Evolutionary conservation across 2,888 invertebrate species (phyloP).

Genomic region (Bugulina stolonifera): DNA sequence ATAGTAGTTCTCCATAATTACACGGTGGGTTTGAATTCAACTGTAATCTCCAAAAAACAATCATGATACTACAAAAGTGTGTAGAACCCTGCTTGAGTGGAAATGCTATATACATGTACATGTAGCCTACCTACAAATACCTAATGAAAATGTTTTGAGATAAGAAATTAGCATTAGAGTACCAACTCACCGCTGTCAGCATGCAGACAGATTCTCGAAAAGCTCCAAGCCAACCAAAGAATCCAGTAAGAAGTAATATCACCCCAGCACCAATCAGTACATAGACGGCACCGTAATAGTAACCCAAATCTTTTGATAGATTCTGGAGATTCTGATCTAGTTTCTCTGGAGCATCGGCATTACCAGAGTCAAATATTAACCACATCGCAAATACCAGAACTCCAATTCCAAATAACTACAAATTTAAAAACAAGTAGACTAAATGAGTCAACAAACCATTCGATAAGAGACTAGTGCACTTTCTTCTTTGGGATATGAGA

Average conservation of each 20-base stretch:
- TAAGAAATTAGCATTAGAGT: not conserved
- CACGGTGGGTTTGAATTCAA: too few relatives aligned
- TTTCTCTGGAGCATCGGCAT: conserved; percentile 24
- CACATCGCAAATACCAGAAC: conserved; percentile 24
- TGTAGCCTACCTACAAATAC: too few relatives aligned
- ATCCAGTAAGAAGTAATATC: conserved; percentile 2
- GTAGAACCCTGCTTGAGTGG: too few relatives aligned
- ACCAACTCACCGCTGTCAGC: conserved; percentile 6
- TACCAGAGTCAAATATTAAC: conserved; percentile 24
- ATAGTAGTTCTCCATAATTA: too few relatives aligned
- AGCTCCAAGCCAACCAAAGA: conserved; percentile 24
- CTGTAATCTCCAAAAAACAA: too few relatives aligned
- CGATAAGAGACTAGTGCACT: too few relatives aligned
- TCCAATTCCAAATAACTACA: conserved; percentile 24
- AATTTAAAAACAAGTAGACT: not conserved
- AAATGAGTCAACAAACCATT: too few relatives aligned
- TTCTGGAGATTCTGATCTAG: conserved; percentile 17
- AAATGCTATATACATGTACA: too few relatives aligned
- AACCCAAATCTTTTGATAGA: not conserved
- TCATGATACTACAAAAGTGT: too few relatives aligned
- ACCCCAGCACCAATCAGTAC: conserved; percentile 16
- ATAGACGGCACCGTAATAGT: conserved; percentile 22
- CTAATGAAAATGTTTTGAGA: not conserved
- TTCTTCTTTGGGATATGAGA: too few relatives aligned
- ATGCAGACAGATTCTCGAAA: conserved; percentile 5